phyloP scores from a whole-genome alignment of 64 coral and sea anemone genomes.

The Porites lutea region DNA sequence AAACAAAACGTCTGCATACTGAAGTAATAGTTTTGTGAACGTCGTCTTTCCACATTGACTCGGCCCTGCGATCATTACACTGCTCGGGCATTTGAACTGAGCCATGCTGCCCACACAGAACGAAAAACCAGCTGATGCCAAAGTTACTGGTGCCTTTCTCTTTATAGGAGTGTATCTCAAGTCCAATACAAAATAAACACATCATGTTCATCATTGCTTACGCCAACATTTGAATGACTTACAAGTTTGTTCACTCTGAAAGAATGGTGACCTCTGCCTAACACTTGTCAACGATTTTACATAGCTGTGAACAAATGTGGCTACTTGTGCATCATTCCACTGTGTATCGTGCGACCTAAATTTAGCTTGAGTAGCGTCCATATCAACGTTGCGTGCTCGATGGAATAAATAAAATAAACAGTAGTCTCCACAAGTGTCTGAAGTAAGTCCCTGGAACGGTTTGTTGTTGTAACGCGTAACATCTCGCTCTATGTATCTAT shows the following conservation, averaged over 20 bases:
- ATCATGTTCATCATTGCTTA: not conserved
- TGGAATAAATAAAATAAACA: conserved; percentile 37
- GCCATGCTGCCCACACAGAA: too few relatives aligned
- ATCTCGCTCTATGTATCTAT: not conserved
- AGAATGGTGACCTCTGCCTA: too few relatives aligned
- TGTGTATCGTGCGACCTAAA: not conserved
- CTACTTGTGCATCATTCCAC: conserved; percentile 37
- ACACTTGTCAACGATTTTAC: not conserved
- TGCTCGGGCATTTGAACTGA: too few relatives aligned
- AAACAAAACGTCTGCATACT: too few relatives aligned
- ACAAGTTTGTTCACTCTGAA: not conserved
- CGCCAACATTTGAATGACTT: not conserved
- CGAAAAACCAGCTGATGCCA: too few relatives aligned
- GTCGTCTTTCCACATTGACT: too few relatives aligned
- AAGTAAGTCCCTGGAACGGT: not conserved
- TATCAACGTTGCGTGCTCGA: not conserved
- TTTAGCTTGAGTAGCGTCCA: not conserved
- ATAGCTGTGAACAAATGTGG: not conserved
- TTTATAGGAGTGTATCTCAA: too few relatives aligned
- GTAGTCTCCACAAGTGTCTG: conserved; percentile 24
- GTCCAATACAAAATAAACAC: too few relatives aligned
- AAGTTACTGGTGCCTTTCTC: too few relatives aligned
- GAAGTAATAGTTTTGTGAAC: too few relatives aligned
- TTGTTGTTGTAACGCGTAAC: not conserved
- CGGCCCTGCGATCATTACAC: too few relatives aligned